phyloP scores from a whole-genome alignment of 2,113 vertebrate genomes.

The Phaetusa simplex region DNA sequence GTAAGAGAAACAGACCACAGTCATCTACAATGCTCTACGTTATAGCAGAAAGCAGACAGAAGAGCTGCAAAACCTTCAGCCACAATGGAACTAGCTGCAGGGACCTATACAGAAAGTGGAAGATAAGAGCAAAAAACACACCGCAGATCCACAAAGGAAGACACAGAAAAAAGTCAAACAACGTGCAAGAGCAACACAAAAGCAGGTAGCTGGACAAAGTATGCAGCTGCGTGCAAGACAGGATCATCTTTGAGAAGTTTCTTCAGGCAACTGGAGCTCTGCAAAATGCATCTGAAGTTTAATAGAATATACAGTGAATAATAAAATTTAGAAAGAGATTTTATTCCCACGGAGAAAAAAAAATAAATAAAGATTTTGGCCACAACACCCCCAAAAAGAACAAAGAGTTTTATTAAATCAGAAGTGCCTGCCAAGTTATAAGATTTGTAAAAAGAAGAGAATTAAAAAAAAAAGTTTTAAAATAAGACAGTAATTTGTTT shows the following conservation, averaged over 20 bases:
- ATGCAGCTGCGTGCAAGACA: neutral
- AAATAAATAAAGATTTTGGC: neutral
- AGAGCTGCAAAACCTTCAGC: neutral
- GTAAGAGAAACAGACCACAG: neutral
- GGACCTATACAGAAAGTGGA: neutral
- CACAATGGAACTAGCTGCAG: neutral
- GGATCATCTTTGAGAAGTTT: neutral
- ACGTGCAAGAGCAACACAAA: neutral
- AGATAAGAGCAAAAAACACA: neutral
- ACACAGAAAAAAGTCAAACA: neutral
- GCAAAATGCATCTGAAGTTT: neutral
- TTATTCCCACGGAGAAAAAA: neutral
- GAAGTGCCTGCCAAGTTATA: neutral
- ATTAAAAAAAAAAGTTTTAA: neutral
- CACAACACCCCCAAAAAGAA: neutral
- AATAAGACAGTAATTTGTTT: constrained; percentile 16
- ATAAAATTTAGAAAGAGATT: neutral
- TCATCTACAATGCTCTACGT: rapidly evolving
- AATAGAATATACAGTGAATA: neutral
- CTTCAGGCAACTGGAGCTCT: neutral
- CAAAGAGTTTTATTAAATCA: neutral
- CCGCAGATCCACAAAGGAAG: neutral
- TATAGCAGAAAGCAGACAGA: neutral
- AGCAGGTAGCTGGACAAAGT: neutral
- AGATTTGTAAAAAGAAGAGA: neutral